These are phyloP conservation scores for Candidula unifasciata DNA, from an alignment of 2,888 invertebrate species.

Conservation along the genomic window DNA sequence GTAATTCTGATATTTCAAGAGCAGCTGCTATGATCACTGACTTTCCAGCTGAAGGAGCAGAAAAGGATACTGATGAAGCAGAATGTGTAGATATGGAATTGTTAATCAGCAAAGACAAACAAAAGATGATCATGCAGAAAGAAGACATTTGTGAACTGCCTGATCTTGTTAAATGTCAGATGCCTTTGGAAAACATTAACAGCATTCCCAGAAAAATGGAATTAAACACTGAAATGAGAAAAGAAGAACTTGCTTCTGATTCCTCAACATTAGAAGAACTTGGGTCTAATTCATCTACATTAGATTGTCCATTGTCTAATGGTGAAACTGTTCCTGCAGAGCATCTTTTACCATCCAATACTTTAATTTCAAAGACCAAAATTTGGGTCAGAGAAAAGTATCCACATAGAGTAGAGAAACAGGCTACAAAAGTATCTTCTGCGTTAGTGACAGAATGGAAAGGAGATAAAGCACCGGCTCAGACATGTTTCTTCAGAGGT, in stretches of 20 bases:
- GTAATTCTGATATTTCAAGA: too few relatives aligned
- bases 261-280: background rate
- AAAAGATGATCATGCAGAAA: background rate
- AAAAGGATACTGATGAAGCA: background rate
- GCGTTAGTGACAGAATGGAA: background rate
- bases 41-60: background rate
- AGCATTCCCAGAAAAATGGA: background rate
- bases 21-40: background rate
- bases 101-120: background rate
- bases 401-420: background rate
- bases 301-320: too few relatives aligned
- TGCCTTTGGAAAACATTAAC: background rate
- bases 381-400: background rate
- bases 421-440: background rate
- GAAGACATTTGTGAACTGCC: constrained; percentile 3
- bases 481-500: too few relatives aligned
- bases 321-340: too few relatives aligned
- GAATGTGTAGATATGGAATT: background rate
- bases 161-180: constrained; percentile 16
- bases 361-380: too few relatives aligned
- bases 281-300: background rate
- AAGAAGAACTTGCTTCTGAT: background rate
- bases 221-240: background rate
- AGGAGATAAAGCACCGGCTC: background rate
- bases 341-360: too few relatives aligned